Evolutionary conservation across 1,140 invertebrate species (phyloP), one percentile per base, ranked within the genome.

Genomic region (Helicorthomorpha holstii): DNA sequence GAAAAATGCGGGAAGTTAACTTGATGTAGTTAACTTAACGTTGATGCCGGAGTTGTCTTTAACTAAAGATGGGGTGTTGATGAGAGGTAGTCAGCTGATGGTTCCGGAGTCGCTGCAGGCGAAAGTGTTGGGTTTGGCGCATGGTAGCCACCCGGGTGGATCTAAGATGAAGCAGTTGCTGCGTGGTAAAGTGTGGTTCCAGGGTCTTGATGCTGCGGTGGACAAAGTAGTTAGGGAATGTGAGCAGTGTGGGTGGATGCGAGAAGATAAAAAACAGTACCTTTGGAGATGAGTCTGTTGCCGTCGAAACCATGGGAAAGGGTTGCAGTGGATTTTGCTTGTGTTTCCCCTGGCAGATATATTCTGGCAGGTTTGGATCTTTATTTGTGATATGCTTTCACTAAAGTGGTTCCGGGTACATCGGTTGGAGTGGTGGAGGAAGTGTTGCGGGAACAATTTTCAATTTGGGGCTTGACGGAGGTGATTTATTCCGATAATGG

Each of bases 141-240:
- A 56, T 38, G 54, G 51, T 21, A 48, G 54, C 44, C 55, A 56
- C 27, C 48, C 23, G 27, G 55, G 48, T 0, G 58, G 60, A 14
- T 54, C 60, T 2, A 57, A 58, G 49, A 63, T 58, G 10, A 65
- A 63, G 53, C 52, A 56, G 43, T 52, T 63, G 10, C 43, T 65
- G 2, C 44, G 61, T 25, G 56, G 59, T 49, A 64, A 62, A 47
- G 60, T 65, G 2, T 65, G 61, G 61, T 65, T 63, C 49, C 62
- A 61, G 25, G 51, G 54, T n/a, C 57, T 64, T 10, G 63, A 65
- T 50, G 50, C 52, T 48, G 12, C 54, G 19, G 61, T 63, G 12
- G 61, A 64, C 52, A 25, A 54, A 3, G 21, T 43, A 38, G 49
- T 60, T n/a, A 58, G 56, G 51, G 38, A 26, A 7, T 64, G 62